Conservation (phyloP, 2,113 vertebrate species). For the Ellobius talpinus region DNA sequence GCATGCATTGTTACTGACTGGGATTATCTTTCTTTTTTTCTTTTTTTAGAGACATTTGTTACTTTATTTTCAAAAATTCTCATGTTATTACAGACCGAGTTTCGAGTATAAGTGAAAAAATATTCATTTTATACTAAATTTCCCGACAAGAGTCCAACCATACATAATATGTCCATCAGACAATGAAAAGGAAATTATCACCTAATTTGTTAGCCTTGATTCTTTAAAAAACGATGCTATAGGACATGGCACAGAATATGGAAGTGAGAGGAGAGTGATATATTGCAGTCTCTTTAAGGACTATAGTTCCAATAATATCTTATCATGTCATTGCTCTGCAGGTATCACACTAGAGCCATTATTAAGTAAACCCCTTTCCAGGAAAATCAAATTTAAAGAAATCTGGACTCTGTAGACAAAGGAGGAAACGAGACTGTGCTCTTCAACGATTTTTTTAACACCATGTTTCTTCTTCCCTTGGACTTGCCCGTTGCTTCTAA, state of each 20-base stretch:
- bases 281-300: background rate
- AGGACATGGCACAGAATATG: background rate
- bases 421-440: background rate
- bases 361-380: constrained; percentile 24
- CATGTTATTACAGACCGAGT: constrained; percentile 4
- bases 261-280: background rate
- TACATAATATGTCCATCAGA: background rate
- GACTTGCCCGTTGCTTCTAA: constrained; percentile 60
- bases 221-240: background rate
- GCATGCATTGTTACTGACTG: no score
- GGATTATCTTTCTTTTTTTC: no score
- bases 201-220: background rate
- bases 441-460: constrained; percentile 35
- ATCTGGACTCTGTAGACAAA: constrained; percentile 54
- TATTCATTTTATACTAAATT: background rate
- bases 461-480: constrained; percentile 56
- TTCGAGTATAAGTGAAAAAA: constrained; percentile 48
- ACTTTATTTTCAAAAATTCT: constrained; percentile 43
- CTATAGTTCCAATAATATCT: background rate
- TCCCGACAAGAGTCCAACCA: background rate
- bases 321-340: background rate
- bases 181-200: background rate
- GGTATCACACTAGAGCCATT: background rate
- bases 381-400: constrained; percentile 59
- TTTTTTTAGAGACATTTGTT: constrained; percentile 29